A percentile compares a stretch with the other conserved stretches of the same genome.
Evolutionary conservation across 2,113 vertebrate species (phyloP).

Genomic region (Garra rufa): DNA sequence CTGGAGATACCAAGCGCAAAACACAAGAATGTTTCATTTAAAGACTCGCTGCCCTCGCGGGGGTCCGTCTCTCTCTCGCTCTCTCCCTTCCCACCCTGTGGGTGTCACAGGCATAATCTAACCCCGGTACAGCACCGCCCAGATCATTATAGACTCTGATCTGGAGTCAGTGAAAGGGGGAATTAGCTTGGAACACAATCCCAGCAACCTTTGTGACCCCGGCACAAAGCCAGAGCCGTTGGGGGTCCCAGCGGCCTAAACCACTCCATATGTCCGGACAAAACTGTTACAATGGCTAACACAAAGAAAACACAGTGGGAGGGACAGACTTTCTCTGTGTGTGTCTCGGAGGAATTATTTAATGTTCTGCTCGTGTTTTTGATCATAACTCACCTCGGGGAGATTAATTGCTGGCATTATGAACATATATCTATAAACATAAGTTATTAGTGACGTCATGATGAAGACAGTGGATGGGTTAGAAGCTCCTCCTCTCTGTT

Average conservation of each 20-base stretch:
- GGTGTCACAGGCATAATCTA: constrained; percentile 72
- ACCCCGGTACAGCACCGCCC: constrained; percentile 73
- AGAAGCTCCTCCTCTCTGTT: constrained; percentile 33
- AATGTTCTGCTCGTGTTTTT: constrained; percentile 33
- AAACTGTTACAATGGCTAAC: constrained; percentile 77
- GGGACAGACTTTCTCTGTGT: constrained; percentile 63
- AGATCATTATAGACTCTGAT: constrained; percentile 84
- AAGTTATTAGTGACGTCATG: background rate
- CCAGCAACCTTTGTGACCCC: constrained; percentile 74
- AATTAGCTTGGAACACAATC: constrained; percentile 84
- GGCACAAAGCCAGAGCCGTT: constrained; percentile 78
- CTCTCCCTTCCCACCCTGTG: constrained; percentile 59
- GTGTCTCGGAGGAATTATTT: constrained; percentile 57
- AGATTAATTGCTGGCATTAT: background rate
- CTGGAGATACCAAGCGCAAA: constrained; percentile 31
- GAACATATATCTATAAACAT: background rate
- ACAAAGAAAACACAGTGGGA: constrained; percentile 78
- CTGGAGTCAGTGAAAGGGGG: constrained; percentile 77
- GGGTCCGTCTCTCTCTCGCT: background rate
- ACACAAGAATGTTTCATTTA: constrained; percentile 46
- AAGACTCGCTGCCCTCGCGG: constrained; percentile 27
- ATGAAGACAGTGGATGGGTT: background rate
- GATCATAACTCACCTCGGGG: constrained; percentile 10
- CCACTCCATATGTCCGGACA: constrained; percentile 81
- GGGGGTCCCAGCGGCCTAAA: constrained; percentile 75